Percentiles rank a stretch among this genome's conserved stretches.
These are phyloP conservation scores for Frieseomelitta varia DNA, from an alignment of 1,140 invertebrate genomes.

Conservation along the genomic window DNA sequence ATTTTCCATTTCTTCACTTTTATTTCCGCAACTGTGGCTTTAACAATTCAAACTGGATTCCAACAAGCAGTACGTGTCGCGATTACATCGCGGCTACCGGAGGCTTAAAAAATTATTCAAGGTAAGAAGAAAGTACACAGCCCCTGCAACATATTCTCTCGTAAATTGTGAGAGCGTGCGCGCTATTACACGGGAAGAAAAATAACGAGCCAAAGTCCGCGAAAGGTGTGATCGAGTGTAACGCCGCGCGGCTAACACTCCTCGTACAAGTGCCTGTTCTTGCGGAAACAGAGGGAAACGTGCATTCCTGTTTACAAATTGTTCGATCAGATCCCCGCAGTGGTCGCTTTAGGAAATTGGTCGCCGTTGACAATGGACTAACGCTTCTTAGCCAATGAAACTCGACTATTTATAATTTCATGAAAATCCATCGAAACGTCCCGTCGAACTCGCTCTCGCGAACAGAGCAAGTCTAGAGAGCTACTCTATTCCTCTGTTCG, in stretches of 20 bases:
- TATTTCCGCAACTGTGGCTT: slow-evolving; percentile 76
- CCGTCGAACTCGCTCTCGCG: too few relatives aligned
- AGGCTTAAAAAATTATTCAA: slow-evolving; percentile 82
- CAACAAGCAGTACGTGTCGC: slow-evolving; percentile 82
- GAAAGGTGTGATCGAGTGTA: slow-evolving; percentile 24
- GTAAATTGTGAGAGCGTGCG: neutral
- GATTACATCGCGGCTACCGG: slow-evolving; percentile 82
- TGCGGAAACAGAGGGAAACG: slow-evolving; percentile 8
- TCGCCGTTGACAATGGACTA: neutral
- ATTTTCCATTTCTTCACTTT: slow-evolving; percentile 61
- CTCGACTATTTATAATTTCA: neutral
- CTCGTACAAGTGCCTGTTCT: neutral
- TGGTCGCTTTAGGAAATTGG: neutral
- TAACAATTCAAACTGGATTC: slow-evolving; percentile 82
- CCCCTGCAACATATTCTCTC: too few relatives aligned
- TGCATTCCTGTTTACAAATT: slow-evolving; percentile 1
- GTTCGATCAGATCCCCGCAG: neutral
- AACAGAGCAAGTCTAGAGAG: neutral
- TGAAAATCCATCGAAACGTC: slow-evolving; percentile 8
- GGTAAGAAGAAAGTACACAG: slow-evolving; percentile 71
- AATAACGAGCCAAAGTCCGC: neutral
- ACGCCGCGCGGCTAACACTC: neutral
- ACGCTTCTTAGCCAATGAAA: neutral
- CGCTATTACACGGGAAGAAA: neutral
- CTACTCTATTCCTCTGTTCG: neutral